phyloP scores from a whole-genome alignment of 2,888 invertebrate species.

The Resseliella maxima region DNA sequence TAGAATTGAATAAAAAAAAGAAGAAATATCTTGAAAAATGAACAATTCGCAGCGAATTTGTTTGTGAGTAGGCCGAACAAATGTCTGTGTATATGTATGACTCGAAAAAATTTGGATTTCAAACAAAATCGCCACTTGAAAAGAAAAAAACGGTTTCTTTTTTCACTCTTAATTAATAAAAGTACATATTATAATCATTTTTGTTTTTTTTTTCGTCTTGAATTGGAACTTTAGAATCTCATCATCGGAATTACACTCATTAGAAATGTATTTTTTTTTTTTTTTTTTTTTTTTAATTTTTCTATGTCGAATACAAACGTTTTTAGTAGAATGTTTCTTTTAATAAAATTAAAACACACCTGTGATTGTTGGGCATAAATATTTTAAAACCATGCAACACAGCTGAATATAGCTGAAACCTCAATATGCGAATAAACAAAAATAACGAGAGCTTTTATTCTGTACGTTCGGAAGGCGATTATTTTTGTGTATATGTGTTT shows the following conservation, averaged over 20 bases:
- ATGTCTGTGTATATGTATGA: neutral
- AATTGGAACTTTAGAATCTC: neutral
- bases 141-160: neutral
- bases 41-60: neutral
- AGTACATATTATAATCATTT: neutral
- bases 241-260: neutral
- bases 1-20: neutral
- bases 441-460: slow-evolving; percentile 44
- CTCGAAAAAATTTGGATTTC: neutral
- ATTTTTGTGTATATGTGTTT: neutral
- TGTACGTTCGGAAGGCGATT: neutral
- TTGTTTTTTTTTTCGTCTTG: neutral
- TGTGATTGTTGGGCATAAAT: slow-evolving; percentile 64
- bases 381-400: slow-evolving; percentile 66
- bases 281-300: neutral
- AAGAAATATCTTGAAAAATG: neutral
- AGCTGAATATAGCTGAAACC: slow-evolving; percentile 65
- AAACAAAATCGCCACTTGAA: slow-evolving; percentile 32
- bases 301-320: slow-evolving; percentile 6
- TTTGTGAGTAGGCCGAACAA: neutral
- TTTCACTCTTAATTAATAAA: neutral
- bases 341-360: slow-evolving; percentile 64
- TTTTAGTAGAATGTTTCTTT: neutral
- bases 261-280: neutral
- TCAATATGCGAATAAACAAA: slow-evolving; percentile 59